Base-by-base conservation (phyloP, 64 coral and sea anemone genomes). In the Montipora efflorescens region DNA sequence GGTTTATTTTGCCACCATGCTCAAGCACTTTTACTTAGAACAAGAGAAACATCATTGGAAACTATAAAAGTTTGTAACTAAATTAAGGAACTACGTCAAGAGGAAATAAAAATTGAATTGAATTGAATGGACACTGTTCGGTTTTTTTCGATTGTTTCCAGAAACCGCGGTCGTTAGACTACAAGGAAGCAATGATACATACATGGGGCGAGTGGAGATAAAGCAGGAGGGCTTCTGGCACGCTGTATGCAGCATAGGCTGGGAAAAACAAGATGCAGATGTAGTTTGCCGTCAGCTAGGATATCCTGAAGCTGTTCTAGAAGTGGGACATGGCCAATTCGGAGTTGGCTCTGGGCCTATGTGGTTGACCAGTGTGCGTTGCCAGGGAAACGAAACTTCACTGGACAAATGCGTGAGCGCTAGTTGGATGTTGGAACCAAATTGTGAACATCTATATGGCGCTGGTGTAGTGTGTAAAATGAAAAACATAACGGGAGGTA, bases 261-360 rank as follows among this genome's bases (percentile, higher is more conserved):
- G 72, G 72, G 74, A 89, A 9, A 89, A 61, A 76, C 72, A 48
- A 9, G 87, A 89, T 50, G 87, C 87, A 18, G 76, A 89, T 61
- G 87, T 89, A 19, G 87, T 89, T 43, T 89, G 87, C 75, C 87
- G 87, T 46, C 87, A 89, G 87, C 20, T 89, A 9, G 87, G 87
- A 76, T 89, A 59, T 45, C 11, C 52, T 1, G 73, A 21, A 46
- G 82, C 82, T 71, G 66, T 86, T n/a, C 5, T 86, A 16, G 82
- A 86, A 72, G 62, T 86, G 5, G 82, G 16, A 2, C 82, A 86
- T 19, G 82, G 66, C 3, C 82, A 86, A 15, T 86, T 86, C 47
- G 82, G 82, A 71, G 18, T 47, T 71, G 19, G 43, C 5, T 50
- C 82, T 71, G 64, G 82, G 66, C 82, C 82, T n/a, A 86, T 49